Evolutionary conservation across 1,140 invertebrate species (phyloP), one percentile per base, ranked within the genome.

Genomic region (Melitaea cinxia): DNA sequence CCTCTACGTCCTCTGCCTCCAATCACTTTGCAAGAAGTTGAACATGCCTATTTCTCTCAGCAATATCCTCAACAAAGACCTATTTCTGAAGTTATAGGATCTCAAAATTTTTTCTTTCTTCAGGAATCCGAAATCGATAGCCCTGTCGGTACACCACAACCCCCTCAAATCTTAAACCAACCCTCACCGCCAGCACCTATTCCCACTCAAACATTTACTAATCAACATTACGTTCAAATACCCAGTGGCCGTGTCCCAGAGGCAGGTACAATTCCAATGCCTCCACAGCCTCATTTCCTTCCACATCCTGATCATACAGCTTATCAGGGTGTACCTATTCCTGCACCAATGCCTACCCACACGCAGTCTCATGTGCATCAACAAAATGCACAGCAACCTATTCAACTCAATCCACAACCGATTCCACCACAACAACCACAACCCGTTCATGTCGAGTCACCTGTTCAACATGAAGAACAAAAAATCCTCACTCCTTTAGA

Each of bases 111-210:
- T 82, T 95, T 93, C 81, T 96, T 96, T 75, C 90, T 96, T 17
- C 94, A 96, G 88, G 95, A 96, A 73, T 95, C 95, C 37, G 95
- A 96, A 85, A 91, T 95, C 52, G 95, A 96, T 81, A 93, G 94
- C 37, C 94, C 95, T 0, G 93, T 94, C 12, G 89, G 91, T 17
- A 89, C 89, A 14, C 85, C 87, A 10, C 89, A 88, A 59, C 89
- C 88, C 4, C 82, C 82, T 10, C 73, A 73, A 4, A 79, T 88
- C 23, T 67, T 82, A 70, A 92, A 93, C 85, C 92, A 92, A 73
- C 81, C 91, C 7, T 84, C 92, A 6, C 92, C 92, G 1, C 93
- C 92, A 14, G 91, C 88, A 47, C 92, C 94, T 19, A 96, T 96
- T 75, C 94, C 94, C 7, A 93, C 94, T 4, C 95, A 96, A 82